A percentile compares a stretch with the other conserved stretches of the same genome.
Conservation (phyloP, 2,797 vertebrate genomes). For the Falco rusticolus region DNA sequence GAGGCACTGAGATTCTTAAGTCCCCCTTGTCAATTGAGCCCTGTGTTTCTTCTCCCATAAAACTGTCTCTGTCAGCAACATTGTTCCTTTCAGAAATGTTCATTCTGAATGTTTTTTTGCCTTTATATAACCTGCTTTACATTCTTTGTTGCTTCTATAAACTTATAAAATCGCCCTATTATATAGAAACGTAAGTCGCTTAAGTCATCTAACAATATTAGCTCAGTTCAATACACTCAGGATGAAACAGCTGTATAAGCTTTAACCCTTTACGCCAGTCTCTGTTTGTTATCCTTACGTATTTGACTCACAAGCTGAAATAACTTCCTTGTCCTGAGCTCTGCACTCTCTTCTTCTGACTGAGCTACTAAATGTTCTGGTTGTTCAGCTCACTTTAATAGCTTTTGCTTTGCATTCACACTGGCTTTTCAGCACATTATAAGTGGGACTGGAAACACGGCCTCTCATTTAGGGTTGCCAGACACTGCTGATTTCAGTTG, state of each 20-base stretch:
- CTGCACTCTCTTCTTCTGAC: neutral
- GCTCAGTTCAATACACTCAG: neutral
- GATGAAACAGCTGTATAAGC: conserved; percentile 10
- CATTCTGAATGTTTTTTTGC: neutral
- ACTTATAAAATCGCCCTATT: neutral
- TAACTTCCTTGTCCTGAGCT: conserved; percentile 1
- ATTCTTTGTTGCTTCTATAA: conserved; percentile 13
- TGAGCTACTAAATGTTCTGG: neutral
- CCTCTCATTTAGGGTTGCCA: conserved; percentile 15
- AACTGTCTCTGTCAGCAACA: neutral
- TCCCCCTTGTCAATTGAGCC: neutral
- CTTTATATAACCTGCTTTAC: neutral
- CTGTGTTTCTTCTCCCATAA: neutral
- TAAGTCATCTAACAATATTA: conserved; percentile 6
- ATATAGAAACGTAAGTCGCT: neutral
- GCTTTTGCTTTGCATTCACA: neutral
- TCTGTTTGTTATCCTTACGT: conserved; percentile 26
- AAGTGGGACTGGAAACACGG: neutral
- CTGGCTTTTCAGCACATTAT: neutral
- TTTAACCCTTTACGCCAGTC: conserved; percentile 50
- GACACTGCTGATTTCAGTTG: neutral
- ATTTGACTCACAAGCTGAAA: conserved; percentile 32
- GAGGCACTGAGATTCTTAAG: neutral
- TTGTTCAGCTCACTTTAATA: neutral
- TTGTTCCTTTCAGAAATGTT: neutral